Percentiles rank a stretch among this genome's conserved stretches.
Evolutionary conservation across 2,888 invertebrate species (phyloP).

Genomic region (Acanthoscelides obtectus): DNA sequence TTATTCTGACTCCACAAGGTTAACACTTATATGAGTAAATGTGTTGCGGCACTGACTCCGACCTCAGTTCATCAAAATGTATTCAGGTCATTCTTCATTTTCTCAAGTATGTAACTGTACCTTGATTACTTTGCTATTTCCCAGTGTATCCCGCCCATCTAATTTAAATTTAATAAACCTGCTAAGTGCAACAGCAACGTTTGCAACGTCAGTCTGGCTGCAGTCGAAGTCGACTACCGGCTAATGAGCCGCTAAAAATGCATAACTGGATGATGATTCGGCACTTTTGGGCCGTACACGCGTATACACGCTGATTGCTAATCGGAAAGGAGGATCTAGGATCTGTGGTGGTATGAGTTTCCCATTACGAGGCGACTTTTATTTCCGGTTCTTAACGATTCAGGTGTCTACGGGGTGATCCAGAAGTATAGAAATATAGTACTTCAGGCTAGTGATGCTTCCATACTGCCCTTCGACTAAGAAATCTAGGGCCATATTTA

Average conservation of each 20-base stretch:
- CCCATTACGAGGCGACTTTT: slow-evolving; percentile 29
- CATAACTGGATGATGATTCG: slow-evolving; percentile 36
- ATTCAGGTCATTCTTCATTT: background rate
- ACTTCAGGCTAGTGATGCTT: too few species aligned
- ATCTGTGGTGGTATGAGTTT: slow-evolving; percentile 18
- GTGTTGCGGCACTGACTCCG: too few species aligned
- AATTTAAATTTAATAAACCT: background rate
- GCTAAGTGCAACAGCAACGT: background rate
- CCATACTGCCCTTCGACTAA: too few species aligned
- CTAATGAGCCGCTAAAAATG: slow-evolving; percentile 33
- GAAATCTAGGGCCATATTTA: too few species aligned
- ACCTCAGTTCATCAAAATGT: background rate
- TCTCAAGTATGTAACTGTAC: background rate
- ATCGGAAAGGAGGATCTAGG: slow-evolving; percentile 29
- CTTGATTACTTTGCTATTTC: background rate
- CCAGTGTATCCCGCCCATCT: background rate
- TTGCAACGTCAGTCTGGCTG: background rate
- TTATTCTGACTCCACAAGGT: too few species aligned
- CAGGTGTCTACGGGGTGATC: background rate
- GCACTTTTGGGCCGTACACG: slow-evolving; percentile 30
- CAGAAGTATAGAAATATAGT: too few species aligned
- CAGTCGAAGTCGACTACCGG: background rate
- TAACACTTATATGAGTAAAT: too few species aligned
- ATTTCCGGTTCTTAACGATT: slow-evolving; percentile 1
- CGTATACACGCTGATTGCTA: slow-evolving; percentile 33